These are phyloP conservation scores for Cebidichthys violaceus DNA, from an alignment of 2,113 vertebrate species.

Conservation along the genomic window DNA sequence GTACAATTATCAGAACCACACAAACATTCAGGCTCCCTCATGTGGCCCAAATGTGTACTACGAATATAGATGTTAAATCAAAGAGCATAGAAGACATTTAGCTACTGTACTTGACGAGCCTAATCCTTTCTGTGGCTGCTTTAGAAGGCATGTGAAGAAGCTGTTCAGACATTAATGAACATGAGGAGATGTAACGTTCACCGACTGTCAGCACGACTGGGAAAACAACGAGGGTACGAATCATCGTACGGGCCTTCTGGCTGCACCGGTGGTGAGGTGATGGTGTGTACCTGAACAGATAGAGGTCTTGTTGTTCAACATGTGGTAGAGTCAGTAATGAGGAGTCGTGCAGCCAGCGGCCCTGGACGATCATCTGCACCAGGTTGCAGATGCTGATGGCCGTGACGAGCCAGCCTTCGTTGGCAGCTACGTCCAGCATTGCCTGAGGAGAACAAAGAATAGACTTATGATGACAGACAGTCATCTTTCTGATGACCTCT, in stretches of 20 bases:
- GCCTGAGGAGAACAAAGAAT: slow-evolving; percentile 81
- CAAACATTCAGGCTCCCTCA: not conserved
- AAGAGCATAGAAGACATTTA: not conserved
- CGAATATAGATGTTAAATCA: not conserved
- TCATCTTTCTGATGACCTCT: not conserved
- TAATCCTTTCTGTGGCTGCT: not conserved
- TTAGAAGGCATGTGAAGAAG: not conserved
- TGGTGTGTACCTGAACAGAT: slow-evolving; percentile 89
- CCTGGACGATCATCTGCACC: slow-evolving; percentile 96
- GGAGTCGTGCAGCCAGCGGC: slow-evolving; percentile 92
- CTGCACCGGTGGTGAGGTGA: not conserved
- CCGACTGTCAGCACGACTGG: not conserved
- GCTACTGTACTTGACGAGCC: not conserved
- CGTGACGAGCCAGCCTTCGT: slow-evolving; percentile 94
- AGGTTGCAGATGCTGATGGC: slow-evolving; percentile 91
- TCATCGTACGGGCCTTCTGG: not conserved
- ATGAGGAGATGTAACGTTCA: not conserved
- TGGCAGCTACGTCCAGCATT: slow-evolving; percentile 94
- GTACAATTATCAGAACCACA: not conserved
- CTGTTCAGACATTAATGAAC: not conserved
- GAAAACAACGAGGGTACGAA: not conserved
- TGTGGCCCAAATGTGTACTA: not conserved
- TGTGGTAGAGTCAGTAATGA: slow-evolving; percentile 92
- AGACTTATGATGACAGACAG: not conserved
- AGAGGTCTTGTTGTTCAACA: slow-evolving; percentile 89